Conservation (phyloP, 2,888 invertebrate species). For the Steinernema carpocapsae region DNA sequence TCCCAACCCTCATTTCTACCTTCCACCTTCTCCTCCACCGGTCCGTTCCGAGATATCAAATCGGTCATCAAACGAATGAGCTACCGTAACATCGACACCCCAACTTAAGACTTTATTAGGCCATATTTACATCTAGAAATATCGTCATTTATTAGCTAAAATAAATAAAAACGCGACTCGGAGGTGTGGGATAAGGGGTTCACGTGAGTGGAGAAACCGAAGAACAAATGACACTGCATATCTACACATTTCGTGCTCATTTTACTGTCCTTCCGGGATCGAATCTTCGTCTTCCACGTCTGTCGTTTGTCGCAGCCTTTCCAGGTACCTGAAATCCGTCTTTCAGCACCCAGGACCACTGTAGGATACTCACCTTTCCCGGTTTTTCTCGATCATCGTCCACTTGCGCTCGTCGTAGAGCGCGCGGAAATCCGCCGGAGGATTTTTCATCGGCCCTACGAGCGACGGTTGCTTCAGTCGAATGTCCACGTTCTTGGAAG, state of each 20-base stretch:
- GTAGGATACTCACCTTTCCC: conserved; percentile 46
- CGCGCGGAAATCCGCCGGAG: conserved; percentile 69
- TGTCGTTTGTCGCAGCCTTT: not conserved
- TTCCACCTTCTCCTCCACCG: too few species aligned
- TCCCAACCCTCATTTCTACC: too few species aligned
- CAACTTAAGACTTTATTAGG: not conserved
- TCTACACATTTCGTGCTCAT: too few species aligned
- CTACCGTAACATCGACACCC: too few species aligned
- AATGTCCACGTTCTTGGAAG: conserved; percentile 14
- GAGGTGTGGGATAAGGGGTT: too few species aligned
- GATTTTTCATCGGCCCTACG: not conserved
- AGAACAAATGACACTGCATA: not conserved
- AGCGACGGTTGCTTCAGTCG: not conserved
- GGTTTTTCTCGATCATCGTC: conserved; percentile 57
- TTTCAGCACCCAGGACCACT: not conserved
- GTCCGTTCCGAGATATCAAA: too few species aligned
- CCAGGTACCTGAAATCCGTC: not conserved
- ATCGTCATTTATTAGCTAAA: not conserved
- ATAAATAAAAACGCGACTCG: too few species aligned
- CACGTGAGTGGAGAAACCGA: not conserved
- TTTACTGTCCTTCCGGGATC: conserved; percentile 1
- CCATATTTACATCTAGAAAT: conserved; percentile 25
- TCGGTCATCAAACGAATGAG: too few species aligned
- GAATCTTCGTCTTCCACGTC: conserved; percentile 10
- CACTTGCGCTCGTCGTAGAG: conserved; percentile 53